Conservation (phyloP, 2,113 vertebrate species). For the Pseudorhombus dupliciocellatus region DNA sequence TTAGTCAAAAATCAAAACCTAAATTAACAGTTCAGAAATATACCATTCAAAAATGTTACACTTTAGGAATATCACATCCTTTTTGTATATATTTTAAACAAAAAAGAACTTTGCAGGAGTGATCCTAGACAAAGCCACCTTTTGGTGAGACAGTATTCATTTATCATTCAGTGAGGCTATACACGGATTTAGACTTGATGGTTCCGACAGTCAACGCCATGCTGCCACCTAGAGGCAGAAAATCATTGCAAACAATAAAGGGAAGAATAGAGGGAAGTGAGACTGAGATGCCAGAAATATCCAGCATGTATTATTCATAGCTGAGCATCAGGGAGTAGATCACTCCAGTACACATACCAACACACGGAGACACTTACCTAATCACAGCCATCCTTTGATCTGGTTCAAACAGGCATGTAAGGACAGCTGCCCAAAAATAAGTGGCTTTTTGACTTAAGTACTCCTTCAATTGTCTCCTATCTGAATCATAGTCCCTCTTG, state of each 20-base stretch:
- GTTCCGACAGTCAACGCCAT: slow-evolving; percentile 38
- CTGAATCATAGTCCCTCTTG: slow-evolving; percentile 8
- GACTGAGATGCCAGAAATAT: slow-evolving; percentile 59
- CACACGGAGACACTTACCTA: slow-evolving; percentile 39
- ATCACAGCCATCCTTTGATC: slow-evolving; percentile 55
- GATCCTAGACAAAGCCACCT: background rate
- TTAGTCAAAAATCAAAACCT: background rate
- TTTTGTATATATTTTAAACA: background rate
- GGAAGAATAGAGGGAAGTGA: slow-evolving; percentile 31
- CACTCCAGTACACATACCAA: slow-evolving; percentile 51
- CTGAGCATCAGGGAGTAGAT: slow-evolving; percentile 64
- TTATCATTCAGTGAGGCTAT: slow-evolving; percentile 6
- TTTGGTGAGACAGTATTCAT: background rate
- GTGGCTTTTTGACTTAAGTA: slow-evolving; percentile 47
- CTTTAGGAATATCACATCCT: background rate
- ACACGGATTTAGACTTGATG: slow-evolving; percentile 8
- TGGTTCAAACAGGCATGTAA: slow-evolving; percentile 57
- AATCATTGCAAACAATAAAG: slow-evolving; percentile 18
- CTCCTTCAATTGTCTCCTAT: slow-evolving; percentile 13
- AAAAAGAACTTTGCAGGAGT: background rate
- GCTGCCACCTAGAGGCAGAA: slow-evolving; percentile 74
- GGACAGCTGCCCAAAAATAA: slow-evolving; percentile 52
- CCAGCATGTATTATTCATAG: slow-evolving; percentile 76
- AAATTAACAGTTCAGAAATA: background rate
- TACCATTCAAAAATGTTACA: background rate